phyloP scores from a whole-genome alignment of 2,888 invertebrate species.

The Cephus sareptanus region DNA sequence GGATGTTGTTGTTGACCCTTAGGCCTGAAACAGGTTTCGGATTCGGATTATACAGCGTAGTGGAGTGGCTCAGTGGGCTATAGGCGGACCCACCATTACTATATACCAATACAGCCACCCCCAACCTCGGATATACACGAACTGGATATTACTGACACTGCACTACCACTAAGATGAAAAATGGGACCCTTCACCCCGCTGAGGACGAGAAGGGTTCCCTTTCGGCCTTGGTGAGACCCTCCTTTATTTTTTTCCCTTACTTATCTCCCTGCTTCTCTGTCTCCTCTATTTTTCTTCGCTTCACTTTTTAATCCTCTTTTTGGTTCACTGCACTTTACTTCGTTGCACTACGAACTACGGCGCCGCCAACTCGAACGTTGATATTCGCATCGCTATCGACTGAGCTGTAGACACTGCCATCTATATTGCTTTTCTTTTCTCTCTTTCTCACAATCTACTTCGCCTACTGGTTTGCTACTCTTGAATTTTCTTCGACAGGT shows the following conservation, averaged over 20 bases:
- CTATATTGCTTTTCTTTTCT: neutral
- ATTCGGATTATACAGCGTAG: constrained; percentile 29
- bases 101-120: neutral
- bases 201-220: neutral
- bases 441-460: neutral
- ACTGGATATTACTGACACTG: neutral
- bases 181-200: neutral
- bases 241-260: neutral
- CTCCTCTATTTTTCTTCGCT: neutral
- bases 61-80: neutral
- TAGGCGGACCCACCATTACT: neutral
- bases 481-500: neutral
- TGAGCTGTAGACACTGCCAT: neutral
- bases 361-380: neutral
- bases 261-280: neutral
- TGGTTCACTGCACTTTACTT: neutral
- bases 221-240: neutral
- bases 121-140: neutral
- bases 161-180: neutral
- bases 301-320: neutral
- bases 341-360: neutral
- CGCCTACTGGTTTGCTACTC: neutral
- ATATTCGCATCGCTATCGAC: neutral
- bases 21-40: constrained; percentile 44
- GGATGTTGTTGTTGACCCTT: constrained; percentile 37